A percentile compares a stretch with the other conserved stretches of the same genome.
Evolutionary conservation across 2,797 vertebrate species (phyloP).

Genomic region (Rhabdomys pumilio): DNA sequence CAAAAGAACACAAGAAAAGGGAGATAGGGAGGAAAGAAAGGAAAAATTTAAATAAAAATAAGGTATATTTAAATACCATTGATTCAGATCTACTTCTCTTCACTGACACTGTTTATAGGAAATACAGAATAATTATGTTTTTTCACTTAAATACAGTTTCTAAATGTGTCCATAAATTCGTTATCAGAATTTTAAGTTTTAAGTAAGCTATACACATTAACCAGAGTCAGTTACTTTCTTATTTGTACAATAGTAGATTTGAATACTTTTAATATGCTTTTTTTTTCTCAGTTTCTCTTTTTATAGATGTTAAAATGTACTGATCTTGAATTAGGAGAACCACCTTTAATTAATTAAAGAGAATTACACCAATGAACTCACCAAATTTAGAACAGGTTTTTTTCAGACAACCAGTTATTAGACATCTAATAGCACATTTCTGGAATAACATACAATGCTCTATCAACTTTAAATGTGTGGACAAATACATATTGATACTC

Average conservation of each 20-base stretch:
- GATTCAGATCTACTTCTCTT: neutral
- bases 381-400: neutral
- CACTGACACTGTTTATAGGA: neutral
- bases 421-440: neutral
- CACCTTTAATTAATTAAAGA: slow-evolving; percentile 22
- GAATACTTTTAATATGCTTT: neutral
- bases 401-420: neutral
- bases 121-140: no score
- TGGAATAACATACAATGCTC: neutral
- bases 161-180: neutral
- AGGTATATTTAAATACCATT: neutral
- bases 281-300: neutral
- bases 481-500: neutral
- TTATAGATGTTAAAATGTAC: neutral
- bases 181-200: neutral
- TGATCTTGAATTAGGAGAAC: neutral
- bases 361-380: neutral
- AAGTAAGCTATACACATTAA: neutral
- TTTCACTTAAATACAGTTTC: neutral
- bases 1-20: neutral
- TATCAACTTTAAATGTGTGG: neutral
- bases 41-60: neutral
- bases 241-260: neutral
- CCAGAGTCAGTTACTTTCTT: neutral
- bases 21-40: neutral